Percentiles rank a stretch among this genome's conserved stretches.
phyloP scores from a whole-genome alignment of 2,113 vertebrate species.

The Panthera uncia region DNA sequence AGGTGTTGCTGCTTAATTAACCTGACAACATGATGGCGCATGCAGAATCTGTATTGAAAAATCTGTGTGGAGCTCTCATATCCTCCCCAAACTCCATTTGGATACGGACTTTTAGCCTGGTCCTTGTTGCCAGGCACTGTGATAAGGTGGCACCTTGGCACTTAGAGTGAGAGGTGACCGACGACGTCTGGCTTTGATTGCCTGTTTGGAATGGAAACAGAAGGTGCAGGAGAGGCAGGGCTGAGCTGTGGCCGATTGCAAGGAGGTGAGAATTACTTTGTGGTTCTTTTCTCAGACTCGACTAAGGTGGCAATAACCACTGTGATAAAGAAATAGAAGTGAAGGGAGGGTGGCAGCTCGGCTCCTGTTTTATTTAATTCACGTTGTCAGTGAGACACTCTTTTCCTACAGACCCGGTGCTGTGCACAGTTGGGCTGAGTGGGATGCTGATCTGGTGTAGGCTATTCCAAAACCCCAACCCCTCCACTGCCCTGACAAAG shows the following conservation, averaged over 20 bases:
- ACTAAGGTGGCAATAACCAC: neutral
- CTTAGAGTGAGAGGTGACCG: neutral
- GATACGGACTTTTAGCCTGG: neutral
- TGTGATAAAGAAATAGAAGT: neutral
- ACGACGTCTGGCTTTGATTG: neutral
- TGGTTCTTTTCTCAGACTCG: conserved; percentile 41
- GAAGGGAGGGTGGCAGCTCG: neutral
- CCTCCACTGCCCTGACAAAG: too few relatives aligned
- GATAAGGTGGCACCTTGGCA: neutral
- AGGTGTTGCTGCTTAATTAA: neutral
- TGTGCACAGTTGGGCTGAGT: neutral
- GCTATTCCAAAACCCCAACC: neutral
- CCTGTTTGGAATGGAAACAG: neutral
- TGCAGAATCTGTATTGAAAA: neutral
- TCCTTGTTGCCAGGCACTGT: neutral
- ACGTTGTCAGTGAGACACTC: neutral
- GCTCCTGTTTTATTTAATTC: neutral
- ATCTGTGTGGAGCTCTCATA: neutral
- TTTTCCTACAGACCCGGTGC: neutral
- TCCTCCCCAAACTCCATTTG: neutral
- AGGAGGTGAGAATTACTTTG: conserved; percentile 49
- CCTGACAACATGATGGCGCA: neutral
- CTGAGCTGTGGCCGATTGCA: neutral
- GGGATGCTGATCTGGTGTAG: neutral
- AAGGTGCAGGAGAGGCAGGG: neutral